These are phyloP conservation scores for Babyrousa celebensis DNA, from an alignment of 2,797 vertebrate species.

Conservation along the genomic window DNA sequence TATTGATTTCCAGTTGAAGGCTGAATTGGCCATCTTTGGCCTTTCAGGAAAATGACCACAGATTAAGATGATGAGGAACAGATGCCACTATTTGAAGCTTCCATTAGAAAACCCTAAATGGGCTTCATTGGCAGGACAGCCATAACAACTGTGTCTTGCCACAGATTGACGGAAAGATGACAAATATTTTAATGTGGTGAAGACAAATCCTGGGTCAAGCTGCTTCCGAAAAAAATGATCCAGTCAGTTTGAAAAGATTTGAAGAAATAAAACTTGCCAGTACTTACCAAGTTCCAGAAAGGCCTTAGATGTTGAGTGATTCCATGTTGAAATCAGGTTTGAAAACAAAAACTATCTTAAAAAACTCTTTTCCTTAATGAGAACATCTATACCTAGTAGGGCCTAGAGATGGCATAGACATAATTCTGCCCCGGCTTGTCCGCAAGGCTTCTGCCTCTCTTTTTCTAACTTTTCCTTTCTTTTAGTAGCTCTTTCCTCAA, in stretches of 20 bases:
- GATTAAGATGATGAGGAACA: conserved; percentile 84
- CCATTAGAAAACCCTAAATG: conserved; percentile 72
- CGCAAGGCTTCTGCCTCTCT: neutral
- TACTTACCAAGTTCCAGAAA: conserved; percentile 58
- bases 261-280: conserved; percentile 64
- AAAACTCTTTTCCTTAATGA: conserved; percentile 50
- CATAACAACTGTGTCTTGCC: conserved; percentile 78
- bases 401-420: neutral
- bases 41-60: conserved; percentile 86
- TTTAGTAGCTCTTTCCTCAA: neutral
- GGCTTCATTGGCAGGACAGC: conserved; percentile 72
- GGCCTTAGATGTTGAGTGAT: conserved; percentile 51
- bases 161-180: conserved; percentile 71
- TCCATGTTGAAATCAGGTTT: conserved; percentile 56
- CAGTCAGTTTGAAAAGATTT: conserved; percentile 30
- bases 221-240: conserved; percentile 55
- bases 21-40: conserved; percentile 81
- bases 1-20: conserved; percentile 83
- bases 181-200: conserved; percentile 81
- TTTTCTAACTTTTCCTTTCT: neutral
- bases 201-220: conserved; percentile 64
- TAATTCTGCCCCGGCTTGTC: neutral
- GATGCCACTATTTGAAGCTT: conserved; percentile 77
- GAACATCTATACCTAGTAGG: neutral
- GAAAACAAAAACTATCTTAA: neutral